A percentile compares a stretch with the other conserved stretches of the same genome.
Conservation (phyloP, 2,888 invertebrate species). For the Orthosia gothica region DNA sequence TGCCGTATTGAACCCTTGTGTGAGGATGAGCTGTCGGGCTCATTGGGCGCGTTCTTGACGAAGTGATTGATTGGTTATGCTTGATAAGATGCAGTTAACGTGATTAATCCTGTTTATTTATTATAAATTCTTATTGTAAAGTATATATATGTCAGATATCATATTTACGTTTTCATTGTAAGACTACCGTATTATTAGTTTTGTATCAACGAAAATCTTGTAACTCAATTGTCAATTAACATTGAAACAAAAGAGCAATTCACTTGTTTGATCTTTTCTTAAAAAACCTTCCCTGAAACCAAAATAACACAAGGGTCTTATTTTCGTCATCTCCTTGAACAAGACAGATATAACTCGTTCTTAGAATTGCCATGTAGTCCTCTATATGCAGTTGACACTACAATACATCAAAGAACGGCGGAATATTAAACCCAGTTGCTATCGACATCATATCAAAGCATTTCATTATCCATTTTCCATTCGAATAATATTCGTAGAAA, state of each 20-base stretch:
- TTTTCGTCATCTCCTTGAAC: neutral
- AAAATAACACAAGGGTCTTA: neutral
- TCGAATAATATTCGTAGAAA: conserved; percentile 45
- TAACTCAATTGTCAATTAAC: neutral
- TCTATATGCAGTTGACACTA: neutral
- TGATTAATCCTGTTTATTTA: too few species aligned
- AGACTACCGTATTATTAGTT: neutral
- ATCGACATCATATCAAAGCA: conserved; percentile 37
- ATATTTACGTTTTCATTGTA: neutral
- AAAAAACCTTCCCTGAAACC: neutral
- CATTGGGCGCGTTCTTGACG: conserved; percentile 21
- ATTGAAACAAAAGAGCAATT: neutral
- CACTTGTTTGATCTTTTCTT: neutral
- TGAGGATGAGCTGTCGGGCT: conserved; percentile 8
- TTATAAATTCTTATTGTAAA: too few species aligned
- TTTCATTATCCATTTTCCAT: conserved; percentile 38
- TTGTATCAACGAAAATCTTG: neutral
- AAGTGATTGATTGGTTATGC: conserved; percentile 25
- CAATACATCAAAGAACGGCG: neutral
- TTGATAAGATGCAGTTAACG: neutral
- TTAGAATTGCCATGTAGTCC: neutral
- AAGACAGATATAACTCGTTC: neutral
- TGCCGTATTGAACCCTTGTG: conserved; percentile 51
- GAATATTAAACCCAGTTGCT: conserved; percentile 7
- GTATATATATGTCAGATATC: too few species aligned